Conservation (phyloP, 2,888 invertebrate species). For the Neoitamus cyanurus region DNA sequence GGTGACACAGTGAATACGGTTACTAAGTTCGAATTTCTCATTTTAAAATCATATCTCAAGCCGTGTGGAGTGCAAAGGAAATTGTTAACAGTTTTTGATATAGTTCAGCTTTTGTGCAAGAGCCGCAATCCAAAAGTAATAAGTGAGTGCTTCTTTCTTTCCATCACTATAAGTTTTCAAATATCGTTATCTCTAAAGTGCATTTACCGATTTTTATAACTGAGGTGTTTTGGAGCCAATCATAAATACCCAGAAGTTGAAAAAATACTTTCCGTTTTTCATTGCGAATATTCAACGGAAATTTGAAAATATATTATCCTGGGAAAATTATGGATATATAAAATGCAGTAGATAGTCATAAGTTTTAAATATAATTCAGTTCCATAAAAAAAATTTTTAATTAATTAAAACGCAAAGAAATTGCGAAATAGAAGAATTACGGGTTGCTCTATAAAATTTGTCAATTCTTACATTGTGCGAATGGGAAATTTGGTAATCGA, state of each 20-base stretch:
- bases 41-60: neutral
- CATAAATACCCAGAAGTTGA: no score
- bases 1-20: neutral
- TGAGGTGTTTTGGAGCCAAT: no score
- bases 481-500: neutral
- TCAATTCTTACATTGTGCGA: neutral
- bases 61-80: neutral
- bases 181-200: neutral
- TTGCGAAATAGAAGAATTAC: neutral
- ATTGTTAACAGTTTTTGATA: neutral
- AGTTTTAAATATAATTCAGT: neutral
- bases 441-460: neutral
- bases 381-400: neutral
- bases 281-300: neutral
- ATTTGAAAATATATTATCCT: neutral
- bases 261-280: neutral
- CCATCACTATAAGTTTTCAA: neutral
- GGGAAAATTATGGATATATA: no score
- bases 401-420: neutral
- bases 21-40: neutral
- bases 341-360: no score
- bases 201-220: neutral
- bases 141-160: neutral
- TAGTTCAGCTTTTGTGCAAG: neutral
- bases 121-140: neutral